Evolutionary conservation across 2,888 invertebrate species (phyloP).

Genomic region (Odontocolon sp.): DNA sequence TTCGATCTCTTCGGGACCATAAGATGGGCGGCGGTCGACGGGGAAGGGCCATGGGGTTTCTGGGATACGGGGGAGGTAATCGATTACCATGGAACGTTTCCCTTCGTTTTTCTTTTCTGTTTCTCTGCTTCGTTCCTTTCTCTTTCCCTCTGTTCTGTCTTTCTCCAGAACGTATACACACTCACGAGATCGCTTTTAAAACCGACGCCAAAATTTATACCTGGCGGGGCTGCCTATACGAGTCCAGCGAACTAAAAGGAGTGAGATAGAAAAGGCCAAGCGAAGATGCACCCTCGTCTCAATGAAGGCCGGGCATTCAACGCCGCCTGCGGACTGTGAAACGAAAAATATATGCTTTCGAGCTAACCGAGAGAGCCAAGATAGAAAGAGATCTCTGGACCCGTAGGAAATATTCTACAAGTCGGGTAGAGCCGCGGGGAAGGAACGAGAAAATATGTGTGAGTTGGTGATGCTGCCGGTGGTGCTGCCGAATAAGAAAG

Average conservation of each 20-base stretch:
- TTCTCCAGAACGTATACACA: slow-evolving; percentile 27
- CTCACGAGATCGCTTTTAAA: slow-evolving; percentile 59
- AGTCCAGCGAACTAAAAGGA: not conserved
- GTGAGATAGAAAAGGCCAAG: slow-evolving; percentile 25
- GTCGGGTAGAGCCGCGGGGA: slow-evolving; percentile 48
- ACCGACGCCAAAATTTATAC: slow-evolving; percentile 78
- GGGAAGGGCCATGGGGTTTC: slow-evolving; percentile 58
- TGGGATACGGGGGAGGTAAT: slow-evolving; percentile 58
- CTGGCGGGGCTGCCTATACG: slow-evolving; percentile 66
- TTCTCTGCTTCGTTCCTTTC: slow-evolving; percentile 11
- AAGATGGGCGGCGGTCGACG: slow-evolving; percentile 54
- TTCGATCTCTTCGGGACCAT: slow-evolving; percentile 54
- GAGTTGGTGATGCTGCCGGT: not conserved
- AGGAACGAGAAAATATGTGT: slow-evolving; percentile 51
- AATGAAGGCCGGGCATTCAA: slow-evolving; percentile 69
- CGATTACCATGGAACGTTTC: slow-evolving; percentile 64
- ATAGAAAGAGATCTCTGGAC: slow-evolving; percentile 2
- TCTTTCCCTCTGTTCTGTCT: slow-evolving; percentile 23
- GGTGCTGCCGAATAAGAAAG: slow-evolving; percentile 33
- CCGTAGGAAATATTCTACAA: slow-evolving; percentile 42
- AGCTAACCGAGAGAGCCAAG: slow-evolving; percentile 39
- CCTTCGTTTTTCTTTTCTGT: slow-evolving; percentile 60
- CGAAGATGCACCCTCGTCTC: slow-evolving; percentile 62
- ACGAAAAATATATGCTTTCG: slow-evolving; percentile 72
- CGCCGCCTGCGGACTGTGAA: slow-evolving; percentile 75